These are phyloP conservation scores for Brienomyrus brachyistius DNA, from an alignment of 2,113 vertebrate genomes.

Conservation along the genomic window DNA sequence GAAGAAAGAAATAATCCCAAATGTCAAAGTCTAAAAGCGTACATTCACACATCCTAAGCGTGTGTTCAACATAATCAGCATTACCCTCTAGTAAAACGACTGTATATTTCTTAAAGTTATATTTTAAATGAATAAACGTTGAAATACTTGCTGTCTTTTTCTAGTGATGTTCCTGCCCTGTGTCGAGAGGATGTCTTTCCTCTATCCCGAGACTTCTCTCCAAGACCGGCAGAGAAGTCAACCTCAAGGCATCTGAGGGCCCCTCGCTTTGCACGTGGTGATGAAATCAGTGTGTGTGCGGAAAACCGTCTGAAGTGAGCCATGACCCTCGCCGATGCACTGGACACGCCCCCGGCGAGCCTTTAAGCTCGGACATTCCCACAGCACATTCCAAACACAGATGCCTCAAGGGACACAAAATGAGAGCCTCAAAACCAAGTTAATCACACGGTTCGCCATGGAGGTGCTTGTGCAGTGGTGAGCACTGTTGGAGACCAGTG, in stretches of 20 bases:
- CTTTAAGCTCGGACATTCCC: background rate
- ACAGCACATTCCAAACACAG: background rate
- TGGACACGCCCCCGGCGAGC: background rate
- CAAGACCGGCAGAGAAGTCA: background rate
- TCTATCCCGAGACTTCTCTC: background rate
- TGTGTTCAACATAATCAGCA: background rate
- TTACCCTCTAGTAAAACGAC: background rate
- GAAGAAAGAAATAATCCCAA: background rate
- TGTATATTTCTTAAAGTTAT: background rate
- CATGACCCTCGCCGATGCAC: background rate
- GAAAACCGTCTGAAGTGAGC: background rate
- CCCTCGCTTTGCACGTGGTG: background rate
- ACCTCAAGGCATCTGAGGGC: background rate
- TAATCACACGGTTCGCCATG: background rate
- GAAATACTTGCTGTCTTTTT: background rate
- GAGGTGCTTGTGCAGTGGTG: background rate
- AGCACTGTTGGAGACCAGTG: background rate
- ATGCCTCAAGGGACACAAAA: background rate
- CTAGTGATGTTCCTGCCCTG: background rate
- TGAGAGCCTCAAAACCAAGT: background rate
- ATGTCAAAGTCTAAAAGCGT: background rate
- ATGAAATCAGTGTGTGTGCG: background rate
- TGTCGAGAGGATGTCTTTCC: background rate
- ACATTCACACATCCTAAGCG: background rate
- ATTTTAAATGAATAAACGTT: background rate